phyloP scores from a whole-genome alignment of 2,113 vertebrate genomes.

The Amblyornis subalaris region DNA sequence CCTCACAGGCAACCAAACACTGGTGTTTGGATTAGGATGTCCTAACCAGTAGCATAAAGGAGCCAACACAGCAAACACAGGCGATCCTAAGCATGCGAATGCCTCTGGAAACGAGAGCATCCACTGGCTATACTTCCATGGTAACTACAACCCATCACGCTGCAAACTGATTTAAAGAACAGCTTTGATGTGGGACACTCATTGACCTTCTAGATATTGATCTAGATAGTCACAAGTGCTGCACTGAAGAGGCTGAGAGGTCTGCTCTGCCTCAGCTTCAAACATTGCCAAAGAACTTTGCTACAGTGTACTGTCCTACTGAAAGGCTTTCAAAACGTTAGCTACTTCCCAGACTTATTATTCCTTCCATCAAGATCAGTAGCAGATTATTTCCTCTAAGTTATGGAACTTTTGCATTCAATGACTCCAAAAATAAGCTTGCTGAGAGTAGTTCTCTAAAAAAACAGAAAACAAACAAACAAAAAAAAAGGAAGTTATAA shows the following conservation, averaged over 20 bases:
- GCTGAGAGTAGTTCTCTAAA: background rate
- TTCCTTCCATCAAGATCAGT: background rate
- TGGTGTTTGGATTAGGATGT: background rate
- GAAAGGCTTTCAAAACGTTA: background rate
- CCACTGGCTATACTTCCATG: background rate
- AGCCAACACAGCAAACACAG: background rate
- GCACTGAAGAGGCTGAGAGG: background rate
- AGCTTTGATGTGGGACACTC: background rate
- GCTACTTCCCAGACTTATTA: background rate
- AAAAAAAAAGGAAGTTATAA: background rate
- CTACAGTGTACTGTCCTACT: background rate
- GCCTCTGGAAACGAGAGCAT: background rate
- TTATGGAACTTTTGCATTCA: background rate
- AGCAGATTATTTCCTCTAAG: background rate
- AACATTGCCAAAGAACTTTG: background rate
- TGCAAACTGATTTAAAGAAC: background rate
- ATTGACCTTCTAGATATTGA: background rate
- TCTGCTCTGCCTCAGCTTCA: background rate
- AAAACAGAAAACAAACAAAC: background rate
- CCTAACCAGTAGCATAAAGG: background rate
- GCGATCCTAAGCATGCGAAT: rapidly evolving
- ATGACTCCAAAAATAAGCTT: conserved; percentile 6
- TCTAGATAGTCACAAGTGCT: background rate
- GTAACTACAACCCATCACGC: background rate
- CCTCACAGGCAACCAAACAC: background rate